These are phyloP conservation scores for Falco columbarius DNA, from an alignment of 2,797 vertebrate genomes.

Conservation along the genomic window DNA sequence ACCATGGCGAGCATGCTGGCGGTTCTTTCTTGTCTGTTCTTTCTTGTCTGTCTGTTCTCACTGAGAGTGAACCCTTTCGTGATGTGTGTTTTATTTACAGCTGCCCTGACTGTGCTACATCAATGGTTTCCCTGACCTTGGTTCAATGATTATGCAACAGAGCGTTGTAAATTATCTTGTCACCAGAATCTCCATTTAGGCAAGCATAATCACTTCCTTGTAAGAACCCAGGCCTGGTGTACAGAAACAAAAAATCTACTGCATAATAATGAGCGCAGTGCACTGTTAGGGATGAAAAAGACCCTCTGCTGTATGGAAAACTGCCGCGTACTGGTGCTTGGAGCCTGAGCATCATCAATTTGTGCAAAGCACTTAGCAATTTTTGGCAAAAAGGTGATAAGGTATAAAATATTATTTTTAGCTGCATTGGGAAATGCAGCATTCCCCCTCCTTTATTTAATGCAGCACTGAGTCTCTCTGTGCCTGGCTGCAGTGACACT, in stretches of 20 bases:
- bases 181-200: conserved; percentile 52
- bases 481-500: background rate
- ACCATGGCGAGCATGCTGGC: background rate
- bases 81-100: conserved; percentile 44
- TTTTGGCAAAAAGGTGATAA: background rate
- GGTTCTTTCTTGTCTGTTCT: conserved; percentile 13
- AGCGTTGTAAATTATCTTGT: conserved; percentile 64
- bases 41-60: background rate
- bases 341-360: background rate
- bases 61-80: background rate
- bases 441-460: background rate
- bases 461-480: background rate
- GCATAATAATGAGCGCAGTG: background rate
- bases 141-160: conserved; percentile 59
- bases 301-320: conserved; percentile 3
- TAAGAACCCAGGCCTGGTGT: conserved; percentile 26
- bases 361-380: background rate
- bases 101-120: conserved; percentile 6
- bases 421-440: background rate
- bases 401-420: background rate
- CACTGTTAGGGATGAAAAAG: background rate
- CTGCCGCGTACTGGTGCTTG: background rate
- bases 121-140: conserved; percentile 59
- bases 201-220: conserved; percentile 57
- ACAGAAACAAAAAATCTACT: conserved; percentile 18